These are phyloP conservation scores for Corythornis madagascariensis DNA, from an alignment of 2,113 vertebrate species.

Conservation along the genomic window DNA sequence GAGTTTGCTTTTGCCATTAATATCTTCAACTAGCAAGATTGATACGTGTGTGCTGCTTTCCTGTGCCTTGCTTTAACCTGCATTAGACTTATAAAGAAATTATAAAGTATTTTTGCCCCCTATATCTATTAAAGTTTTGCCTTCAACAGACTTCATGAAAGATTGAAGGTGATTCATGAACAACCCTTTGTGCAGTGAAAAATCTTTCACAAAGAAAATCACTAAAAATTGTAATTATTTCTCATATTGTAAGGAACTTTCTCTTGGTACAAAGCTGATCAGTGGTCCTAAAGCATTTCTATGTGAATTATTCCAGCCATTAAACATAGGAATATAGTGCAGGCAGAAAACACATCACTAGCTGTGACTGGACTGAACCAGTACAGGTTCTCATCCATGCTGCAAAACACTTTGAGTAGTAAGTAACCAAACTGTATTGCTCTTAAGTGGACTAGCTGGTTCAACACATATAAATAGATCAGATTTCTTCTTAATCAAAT, in stretches of 20 bases:
- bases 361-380: not conserved
- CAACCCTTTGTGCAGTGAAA: not conserved
- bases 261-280: not conserved
- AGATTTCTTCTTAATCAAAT: not conserved
- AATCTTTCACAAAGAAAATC: not conserved
- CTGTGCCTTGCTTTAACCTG: not conserved
- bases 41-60: not conserved
- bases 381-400: rapidly evolving
- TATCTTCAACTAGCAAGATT: not conserved
- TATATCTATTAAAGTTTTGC: not conserved
- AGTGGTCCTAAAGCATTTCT: not conserved
- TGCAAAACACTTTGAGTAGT: not conserved
- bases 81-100: not conserved
- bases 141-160: not conserved
- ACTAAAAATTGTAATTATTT: not conserved
- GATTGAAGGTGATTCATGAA: rapidly evolving
- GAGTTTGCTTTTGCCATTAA: not conserved
- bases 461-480: not conserved
- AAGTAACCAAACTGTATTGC: not conserved
- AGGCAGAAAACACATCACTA: not conserved
- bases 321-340: not conserved
- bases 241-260: not conserved
- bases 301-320: not conserved
- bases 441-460: not conserved
- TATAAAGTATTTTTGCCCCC: not conserved